These are phyloP conservation scores for Drosophila pseudoananassae DNA, from an alignment of 1,140 invertebrate species.

Conservation along the genomic window DNA sequence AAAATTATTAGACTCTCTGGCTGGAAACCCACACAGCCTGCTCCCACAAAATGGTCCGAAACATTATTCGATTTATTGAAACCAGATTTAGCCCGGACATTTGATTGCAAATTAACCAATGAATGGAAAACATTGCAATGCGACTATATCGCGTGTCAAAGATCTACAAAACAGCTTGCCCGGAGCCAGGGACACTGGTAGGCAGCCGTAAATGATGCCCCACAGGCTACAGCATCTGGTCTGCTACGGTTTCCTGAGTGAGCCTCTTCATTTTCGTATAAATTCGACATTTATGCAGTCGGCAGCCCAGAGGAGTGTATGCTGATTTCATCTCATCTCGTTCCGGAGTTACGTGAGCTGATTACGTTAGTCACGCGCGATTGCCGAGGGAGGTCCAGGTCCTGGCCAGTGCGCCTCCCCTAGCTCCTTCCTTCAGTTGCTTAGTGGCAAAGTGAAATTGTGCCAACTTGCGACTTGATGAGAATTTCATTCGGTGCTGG, in stretches of 20 bases:
- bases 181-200: neutral
- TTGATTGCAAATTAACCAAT: conserved; percentile 30
- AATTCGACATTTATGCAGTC: conserved; percentile 79
- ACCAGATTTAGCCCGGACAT: conserved; percentile 31
- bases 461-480: conserved; percentile 78
- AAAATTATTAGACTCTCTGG: neutral
- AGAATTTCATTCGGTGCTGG: conserved; percentile 73
- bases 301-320: conserved; percentile 54
- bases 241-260: neutral
- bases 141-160: conserved; percentile 58
- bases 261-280: conserved; percentile 56
- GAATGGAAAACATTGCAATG: conserved; percentile 18
- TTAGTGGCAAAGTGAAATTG: conserved; percentile 75
- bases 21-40: neutral
- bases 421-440: conserved; percentile 49
- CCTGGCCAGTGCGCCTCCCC: neutral
- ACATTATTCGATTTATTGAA: conserved; percentile 32
- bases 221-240: conserved; percentile 15
- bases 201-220: conserved; percentile 34
- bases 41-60: neutral
- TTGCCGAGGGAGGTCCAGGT: conserved; percentile 25
- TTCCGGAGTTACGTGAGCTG: conserved; percentile 78
- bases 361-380: conserved; percentile 79
- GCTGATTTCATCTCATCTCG: conserved; percentile 81
- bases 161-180: conserved; percentile 43